A percentile compares a stretch with the other conserved stretches of the same genome.
These are phyloP conservation scores for Gobius niger DNA, from an alignment of 2,113 vertebrate genomes.

Conservation along the genomic window DNA sequence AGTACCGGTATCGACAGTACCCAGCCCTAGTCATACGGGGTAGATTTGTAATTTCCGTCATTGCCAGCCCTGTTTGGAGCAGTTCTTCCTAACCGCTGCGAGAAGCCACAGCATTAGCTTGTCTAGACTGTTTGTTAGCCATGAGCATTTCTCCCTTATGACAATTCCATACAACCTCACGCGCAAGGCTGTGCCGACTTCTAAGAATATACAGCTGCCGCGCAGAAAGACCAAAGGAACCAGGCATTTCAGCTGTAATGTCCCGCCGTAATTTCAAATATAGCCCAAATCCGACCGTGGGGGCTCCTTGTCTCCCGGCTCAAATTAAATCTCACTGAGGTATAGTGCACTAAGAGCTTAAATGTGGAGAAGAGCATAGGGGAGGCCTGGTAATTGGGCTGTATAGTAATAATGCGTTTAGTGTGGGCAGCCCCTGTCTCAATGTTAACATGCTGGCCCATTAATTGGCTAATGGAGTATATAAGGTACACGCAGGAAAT, in stretches of 20 bases:
- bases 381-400: slow-evolving; percentile 61
- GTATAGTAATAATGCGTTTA: slow-evolving; percentile 69
- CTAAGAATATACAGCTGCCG: neutral
- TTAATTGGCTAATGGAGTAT: slow-evolving; percentile 76
- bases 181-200: neutral
- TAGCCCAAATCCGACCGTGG: slow-evolving; percentile 4
- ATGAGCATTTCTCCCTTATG: slow-evolving; percentile 25
- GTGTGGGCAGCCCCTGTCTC: slow-evolving; percentile 61
- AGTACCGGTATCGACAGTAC: neutral
- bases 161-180: slow-evolving; percentile 23
- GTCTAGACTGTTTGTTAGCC: slow-evolving; percentile 53
- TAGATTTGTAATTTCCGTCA: neutral
- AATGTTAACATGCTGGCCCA: slow-evolving; percentile 68
- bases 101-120: slow-evolving; percentile 40
- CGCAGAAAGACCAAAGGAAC: neutral
- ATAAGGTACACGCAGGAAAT: slow-evolving; percentile 22
- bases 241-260: neutral
- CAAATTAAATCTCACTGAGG: slow-evolving; percentile 9
- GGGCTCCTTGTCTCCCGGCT: slow-evolving; percentile 11
- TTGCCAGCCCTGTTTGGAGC: slow-evolving; percentile 22
- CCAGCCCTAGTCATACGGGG: neutral
- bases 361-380: slow-evolving; percentile 23
- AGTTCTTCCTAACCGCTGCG: slow-evolving; percentile 27
- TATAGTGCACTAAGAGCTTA: slow-evolving; percentile 31
- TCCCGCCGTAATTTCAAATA: slow-evolving; percentile 12